Evolutionary conservation across 2,113 vertebrate species (phyloP).

Genomic region (Menura novaehollandiae): DNA sequence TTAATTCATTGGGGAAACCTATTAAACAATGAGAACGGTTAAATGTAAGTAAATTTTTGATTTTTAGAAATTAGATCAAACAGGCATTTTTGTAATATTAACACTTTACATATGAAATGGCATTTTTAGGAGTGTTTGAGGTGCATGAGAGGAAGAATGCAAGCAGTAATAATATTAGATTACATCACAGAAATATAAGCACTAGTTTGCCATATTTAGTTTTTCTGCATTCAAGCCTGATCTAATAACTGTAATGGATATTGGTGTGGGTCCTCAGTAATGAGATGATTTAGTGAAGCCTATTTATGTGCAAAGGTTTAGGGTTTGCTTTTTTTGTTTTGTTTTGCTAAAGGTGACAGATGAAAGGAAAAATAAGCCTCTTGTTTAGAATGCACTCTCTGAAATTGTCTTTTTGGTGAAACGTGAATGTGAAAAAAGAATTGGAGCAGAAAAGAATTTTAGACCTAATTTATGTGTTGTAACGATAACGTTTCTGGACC

Average conservation of each 20-base stretch:
- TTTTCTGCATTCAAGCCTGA: neutral
- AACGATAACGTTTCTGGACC: neutral
- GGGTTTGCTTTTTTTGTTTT: neutral
- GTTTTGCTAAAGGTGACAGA: neutral
- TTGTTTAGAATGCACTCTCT: fast-evolving
- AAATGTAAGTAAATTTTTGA: neutral
- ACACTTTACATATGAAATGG: neutral
- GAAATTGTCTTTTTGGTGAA: neutral
- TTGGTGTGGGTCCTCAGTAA: neutral
- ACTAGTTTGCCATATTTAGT: neutral
- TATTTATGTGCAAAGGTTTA: neutral
- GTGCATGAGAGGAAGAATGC: neutral
- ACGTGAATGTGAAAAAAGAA: neutral
- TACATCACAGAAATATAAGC: neutral
- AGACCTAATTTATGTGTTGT: neutral
- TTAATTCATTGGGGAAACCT: neutral
- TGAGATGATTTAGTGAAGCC: neutral
- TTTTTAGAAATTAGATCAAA: neutral
- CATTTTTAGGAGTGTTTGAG: neutral
- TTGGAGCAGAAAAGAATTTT: neutral
- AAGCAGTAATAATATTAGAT: neutral
- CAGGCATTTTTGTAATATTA: neutral
- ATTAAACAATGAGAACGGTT: neutral
- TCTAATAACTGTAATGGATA: neutral
- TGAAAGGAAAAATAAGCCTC: neutral